Evolutionary conservation across 1,140 invertebrate species (phyloP), one percentile per base, ranked within the genome.

Genomic region (Arctopsyche grandis): DNA sequence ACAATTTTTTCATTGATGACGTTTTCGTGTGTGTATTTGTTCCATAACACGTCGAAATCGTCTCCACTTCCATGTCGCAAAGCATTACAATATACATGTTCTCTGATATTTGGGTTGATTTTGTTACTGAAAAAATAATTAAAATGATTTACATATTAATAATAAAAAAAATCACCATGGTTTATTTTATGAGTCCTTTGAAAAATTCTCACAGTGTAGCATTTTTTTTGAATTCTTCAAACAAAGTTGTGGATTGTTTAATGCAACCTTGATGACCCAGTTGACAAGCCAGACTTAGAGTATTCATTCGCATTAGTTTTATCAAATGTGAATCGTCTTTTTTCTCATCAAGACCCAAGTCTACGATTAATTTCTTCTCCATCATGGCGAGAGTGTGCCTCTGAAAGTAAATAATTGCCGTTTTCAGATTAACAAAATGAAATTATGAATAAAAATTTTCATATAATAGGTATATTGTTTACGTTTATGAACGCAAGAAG

Each of bases 11-110:
- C 90, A 21, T 86, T 85, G 9, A 88, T 85, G 4, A 90, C 85
- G 43, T 86, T 86, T 79, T 89, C 86, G 0, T 74, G 82, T 52
- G 80, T 77, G 84, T 89, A 91, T 81, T 89, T 86, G 0, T 86
- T 79, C 84, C 88, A 91, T 3, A 93, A 80, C 19, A 85, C 85
- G 9, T 90, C 79, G 81, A 89, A 92, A 69, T 92, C 88, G 0
- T 22, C 69, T 4, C 69, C 79, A 29, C 81, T 84, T 1, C 90
- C 90, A 19, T 89, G 81, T 10, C 90, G 87, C 9, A 92, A 84
- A 38, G 84, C 90, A 75, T 89, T 89, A 81, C 91, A 93, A 84
- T 92, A 93, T 5, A 93, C 90, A 77, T 89, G 89, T 58, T 86
- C 86, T 38, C 90, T 89, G 44, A 89, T 86, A 83, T 92, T 91